Evolutionary conservation across 2,113 vertebrate genomes (phyloP), one percentile per base, ranked within the genome.

Genomic region (Apistogramma diplotaenia): DNA sequence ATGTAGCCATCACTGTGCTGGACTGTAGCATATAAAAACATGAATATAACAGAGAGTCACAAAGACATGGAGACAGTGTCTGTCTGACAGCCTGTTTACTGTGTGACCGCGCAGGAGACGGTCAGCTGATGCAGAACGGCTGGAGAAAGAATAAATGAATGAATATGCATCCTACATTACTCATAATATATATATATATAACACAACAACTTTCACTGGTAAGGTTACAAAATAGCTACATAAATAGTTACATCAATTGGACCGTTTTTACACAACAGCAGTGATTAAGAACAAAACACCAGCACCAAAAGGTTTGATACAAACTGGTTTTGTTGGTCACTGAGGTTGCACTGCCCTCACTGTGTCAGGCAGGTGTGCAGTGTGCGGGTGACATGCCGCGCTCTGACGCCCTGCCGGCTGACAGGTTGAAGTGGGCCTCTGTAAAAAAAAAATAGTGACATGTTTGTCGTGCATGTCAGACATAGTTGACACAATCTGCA

Each of bases 71-170:
- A 8, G 70, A 58, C 77, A 76, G 73, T 25, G 54, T 37, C 19
- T 19, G 53, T 56, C 62, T 79, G 72, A 76, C 61, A 78, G 59
- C 54, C 18, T 43, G 70, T 65, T 27, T 85, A 46, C 82, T n/a
- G 40, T 73, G 78, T 67, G 77, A 72, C 59, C 27, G 25, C 58
- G 16, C 62, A 73, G 62, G 40, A 77, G n/a, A 15, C 56, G 27
- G 37, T 85, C 87, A 89, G 86, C 78, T 90, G 86, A 90, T 76
- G 16, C 33, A 37, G 74, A 59, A 85, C 82, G 72, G 73, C 74
- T 21, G 65, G 16, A 65, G 49, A 78, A 59, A 85, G 79, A 78
- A 70, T 3, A 58, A 74, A 82, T 74, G 29, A 33, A 31, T 31
- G 5, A 5, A 31, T 31, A 85, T 59, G 29, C 76, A 67, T 18